Base-by-base conservation (phyloP, 1,140 invertebrate species). In the Eumaeus atala region DNA sequence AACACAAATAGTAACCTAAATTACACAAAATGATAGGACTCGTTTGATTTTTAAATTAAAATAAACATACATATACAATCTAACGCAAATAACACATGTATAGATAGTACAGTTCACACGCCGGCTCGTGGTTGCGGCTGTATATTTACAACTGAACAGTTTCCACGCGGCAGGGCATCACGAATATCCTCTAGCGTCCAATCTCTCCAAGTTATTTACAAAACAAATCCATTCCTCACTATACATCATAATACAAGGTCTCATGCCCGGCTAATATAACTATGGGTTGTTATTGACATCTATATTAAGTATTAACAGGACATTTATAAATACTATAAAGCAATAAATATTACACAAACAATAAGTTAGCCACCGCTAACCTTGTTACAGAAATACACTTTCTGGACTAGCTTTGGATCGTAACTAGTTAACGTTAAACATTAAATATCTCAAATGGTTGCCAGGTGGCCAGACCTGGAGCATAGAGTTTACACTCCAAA, bases 371-470 rank as follows among this genome's bases (percentile, higher is more conserved):
- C 38, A 28, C 9, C 17, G 42, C 28, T 51, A 59, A 51, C 53
- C 54, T 56, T 53, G 36, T 38, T 59, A 60, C 65, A 64, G 61
- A 65, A 62, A 61, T 61, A 28, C 49, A 54, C 53, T 57, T 56
- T 38, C 57, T 58, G 62, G 62, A 67, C 64, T 67, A 64, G 59
- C 53, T 59, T 67, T 60, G 58, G 56, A 56, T 64, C 59, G 56
- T 59, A 59, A 34, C 38, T 42, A 44, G 40, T 42, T 44, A 12
- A 34, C 14, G 7, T 38, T 40, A 16, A 53, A 8, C 2, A 33
- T 53, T 55, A 21, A 16, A 14, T 55, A 48, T 14, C 34, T 44
- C 35, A 11, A 44, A n/a, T 1, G 38, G 12, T 42, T 33, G 16
- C 47, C 34, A 48, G 54, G 14, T 44, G 5, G 6, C 5, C 12